These are phyloP conservation scores for Cryptotermes secundus DNA, from an alignment of 1,140 invertebrate species.

Conservation along the genomic window DNA sequence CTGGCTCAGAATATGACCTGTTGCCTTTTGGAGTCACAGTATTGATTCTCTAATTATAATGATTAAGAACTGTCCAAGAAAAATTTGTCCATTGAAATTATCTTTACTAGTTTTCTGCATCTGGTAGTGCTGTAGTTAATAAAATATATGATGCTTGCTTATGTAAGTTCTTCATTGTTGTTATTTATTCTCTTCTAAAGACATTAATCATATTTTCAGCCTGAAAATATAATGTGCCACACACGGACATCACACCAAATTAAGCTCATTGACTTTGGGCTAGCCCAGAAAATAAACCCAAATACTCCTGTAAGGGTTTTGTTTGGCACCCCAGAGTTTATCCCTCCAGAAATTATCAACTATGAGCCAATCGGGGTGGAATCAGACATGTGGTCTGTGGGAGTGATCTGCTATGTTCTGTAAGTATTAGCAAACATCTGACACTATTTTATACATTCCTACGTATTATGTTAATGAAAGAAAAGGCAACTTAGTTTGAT, in stretches of 20 bases:
- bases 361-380: slow-evolving; percentile 83
- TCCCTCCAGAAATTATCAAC: slow-evolving; percentile 90
- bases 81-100: too few species aligned
- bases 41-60: too few species aligned
- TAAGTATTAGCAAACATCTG: slow-evolving; percentile 56
- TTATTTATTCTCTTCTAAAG: too few species aligned
- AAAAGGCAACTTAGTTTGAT: too few species aligned
- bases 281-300: slow-evolving; percentile 75
- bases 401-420: slow-evolving; percentile 92
- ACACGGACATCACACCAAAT: slow-evolving; percentile 77
- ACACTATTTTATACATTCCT: too few species aligned
- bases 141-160: background rate
- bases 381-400: slow-evolving; percentile 93
- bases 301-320: slow-evolving; percentile 72
- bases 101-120: too few species aligned
- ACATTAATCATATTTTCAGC: slow-evolving; percentile 50
- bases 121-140: too few species aligned
- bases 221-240: slow-evolving; percentile 91
- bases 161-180: background rate
- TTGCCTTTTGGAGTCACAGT: too few species aligned
- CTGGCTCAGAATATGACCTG: too few species aligned
- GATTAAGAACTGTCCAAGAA: too few species aligned
- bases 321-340: slow-evolving; percentile 92
- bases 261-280: slow-evolving; percentile 90
- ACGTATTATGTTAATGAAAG: too few species aligned